Percentiles rank a stretch among this genome's conserved stretches.
Evolutionary conservation across 2,113 vertebrate genomes (phyloP).

Genomic region (Saguinus imperator): DNA sequence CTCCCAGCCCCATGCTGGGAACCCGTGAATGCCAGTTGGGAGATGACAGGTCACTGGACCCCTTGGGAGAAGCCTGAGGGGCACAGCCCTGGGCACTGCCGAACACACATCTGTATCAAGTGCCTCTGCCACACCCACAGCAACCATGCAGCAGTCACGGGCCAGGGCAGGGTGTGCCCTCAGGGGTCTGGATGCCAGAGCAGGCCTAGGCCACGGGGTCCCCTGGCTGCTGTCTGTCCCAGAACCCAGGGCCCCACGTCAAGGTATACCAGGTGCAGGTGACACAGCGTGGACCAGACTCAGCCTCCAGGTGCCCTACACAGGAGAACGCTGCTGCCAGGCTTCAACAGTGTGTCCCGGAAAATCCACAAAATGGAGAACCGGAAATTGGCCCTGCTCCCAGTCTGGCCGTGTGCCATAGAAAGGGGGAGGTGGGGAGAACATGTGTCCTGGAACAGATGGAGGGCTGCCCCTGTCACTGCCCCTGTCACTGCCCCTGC

Average conservation of each 20-base stretch:
- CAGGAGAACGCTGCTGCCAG: fast-evolving
- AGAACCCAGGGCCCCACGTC: neutral
- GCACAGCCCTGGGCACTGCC: too few species aligned
- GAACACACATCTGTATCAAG: too few species aligned
- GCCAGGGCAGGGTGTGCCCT: neutral
- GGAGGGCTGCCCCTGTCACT: fast-evolving
- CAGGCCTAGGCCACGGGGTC: too few species aligned
- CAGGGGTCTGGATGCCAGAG: neutral
- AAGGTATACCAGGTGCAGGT: neutral
- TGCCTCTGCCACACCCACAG: neutral
- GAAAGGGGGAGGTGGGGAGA: neutral
- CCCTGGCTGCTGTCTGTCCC: neutral
- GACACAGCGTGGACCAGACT: fast-evolving
- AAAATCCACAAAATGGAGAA: conserved; percentile 55
- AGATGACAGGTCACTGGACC: neutral
- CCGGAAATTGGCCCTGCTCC: conserved; percentile 40
- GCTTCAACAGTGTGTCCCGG: neutral
- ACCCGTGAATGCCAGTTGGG: neutral
- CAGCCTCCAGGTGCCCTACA: too few species aligned
- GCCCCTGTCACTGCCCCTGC: fast-evolving
- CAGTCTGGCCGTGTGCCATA: neutral
- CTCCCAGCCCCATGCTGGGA: too few species aligned
- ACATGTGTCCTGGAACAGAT: fast-evolving
- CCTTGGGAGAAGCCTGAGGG: neutral
- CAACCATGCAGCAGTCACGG: neutral